Conservation (phyloP, 2,113 vertebrate genomes). For the Mesoclemmys tuberculata region DNA sequence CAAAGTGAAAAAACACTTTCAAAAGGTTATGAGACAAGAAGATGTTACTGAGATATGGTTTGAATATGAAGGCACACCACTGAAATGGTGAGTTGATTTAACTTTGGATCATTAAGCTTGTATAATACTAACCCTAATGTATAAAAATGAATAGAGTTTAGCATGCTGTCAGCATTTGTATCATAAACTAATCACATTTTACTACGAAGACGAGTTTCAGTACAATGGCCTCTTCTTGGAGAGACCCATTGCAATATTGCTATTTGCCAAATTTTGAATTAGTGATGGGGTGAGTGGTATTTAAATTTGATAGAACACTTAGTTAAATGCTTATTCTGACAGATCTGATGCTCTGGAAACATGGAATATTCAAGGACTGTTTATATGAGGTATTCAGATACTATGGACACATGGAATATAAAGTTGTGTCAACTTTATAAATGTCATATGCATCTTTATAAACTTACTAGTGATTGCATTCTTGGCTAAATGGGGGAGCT, state of each 20-base stretch:
- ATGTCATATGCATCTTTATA: not conserved
- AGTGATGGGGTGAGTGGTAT: not conserved
- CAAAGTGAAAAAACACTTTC: constrained; percentile 99
- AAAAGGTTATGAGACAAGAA: constrained; percentile 93
- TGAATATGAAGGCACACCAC: constrained; percentile 94
- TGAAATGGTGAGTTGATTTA: constrained; percentile 92
- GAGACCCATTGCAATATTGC: not conserved
- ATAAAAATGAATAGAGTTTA: not conserved
- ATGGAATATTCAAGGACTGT: not conserved
- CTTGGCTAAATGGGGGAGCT: not conserved
- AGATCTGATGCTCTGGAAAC: not conserved
- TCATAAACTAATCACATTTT: not conserved
- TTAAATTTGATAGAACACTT: not conserved
- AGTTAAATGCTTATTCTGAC: not conserved
- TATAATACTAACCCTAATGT: not conserved
- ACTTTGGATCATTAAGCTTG: constrained; percentile 23
- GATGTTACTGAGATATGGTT: constrained; percentile 98
- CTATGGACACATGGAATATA: not conserved
- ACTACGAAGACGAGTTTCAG: not conserved
- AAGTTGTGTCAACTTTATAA: not conserved
- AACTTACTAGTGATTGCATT: not conserved
- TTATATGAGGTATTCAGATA: not conserved
- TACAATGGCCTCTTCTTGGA: not conserved
- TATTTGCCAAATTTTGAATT: not conserved
- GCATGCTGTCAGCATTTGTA: not conserved